A percentile compares a stretch with the other conserved stretches of the same genome.
These are phyloP conservation scores for Acanthaster planci DNA, from an alignment of 35 echinoderm and acorn worm genomes.

Conservation along the genomic window DNA sequence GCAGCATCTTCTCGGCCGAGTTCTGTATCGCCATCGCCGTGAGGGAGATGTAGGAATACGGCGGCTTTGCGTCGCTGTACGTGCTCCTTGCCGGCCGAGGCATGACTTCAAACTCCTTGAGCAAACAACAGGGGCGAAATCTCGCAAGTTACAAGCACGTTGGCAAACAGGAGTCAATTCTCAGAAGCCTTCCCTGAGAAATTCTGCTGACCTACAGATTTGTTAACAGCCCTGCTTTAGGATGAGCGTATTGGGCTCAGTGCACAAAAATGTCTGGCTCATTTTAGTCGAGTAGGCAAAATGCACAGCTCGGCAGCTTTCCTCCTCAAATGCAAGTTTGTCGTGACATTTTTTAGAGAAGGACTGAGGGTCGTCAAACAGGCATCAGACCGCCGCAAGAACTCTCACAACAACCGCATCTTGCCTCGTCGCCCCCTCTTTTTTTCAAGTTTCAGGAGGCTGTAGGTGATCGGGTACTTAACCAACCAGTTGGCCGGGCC, in stretches of 20 bases:
- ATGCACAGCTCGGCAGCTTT: too few relatives aligned
- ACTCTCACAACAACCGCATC: too few relatives aligned
- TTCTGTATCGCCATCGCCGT: slow-evolving; percentile 99
- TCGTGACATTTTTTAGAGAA: too few relatives aligned
- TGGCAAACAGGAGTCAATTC: background rate
- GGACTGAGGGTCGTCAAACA: too few relatives aligned
- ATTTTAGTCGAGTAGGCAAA: background rate
- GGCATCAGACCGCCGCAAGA: too few relatives aligned
- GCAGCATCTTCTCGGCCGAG: slow-evolving; percentile 94
- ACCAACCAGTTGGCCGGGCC: background rate
- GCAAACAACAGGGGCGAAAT: slow-evolving; percentile 2
- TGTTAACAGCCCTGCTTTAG: background rate
- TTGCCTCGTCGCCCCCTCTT: too few relatives aligned
- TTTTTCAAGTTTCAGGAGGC: slow-evolving; percentile 9
- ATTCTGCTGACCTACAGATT: background rate
- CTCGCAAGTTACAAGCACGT: background rate
- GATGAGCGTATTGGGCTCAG: too few relatives aligned
- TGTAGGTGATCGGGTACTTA: slow-evolving; percentile 1
- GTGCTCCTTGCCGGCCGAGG: slow-evolving; percentile 94
- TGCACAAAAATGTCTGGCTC: background rate
- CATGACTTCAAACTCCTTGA: slow-evolving; percentile 45
- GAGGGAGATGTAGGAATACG: slow-evolving; percentile 97
- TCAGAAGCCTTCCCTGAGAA: background rate
- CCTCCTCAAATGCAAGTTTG: too few relatives aligned
- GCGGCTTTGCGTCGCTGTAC: slow-evolving; percentile 99